A percentile compares a stretch with the other conserved stretches of the same genome.
These are phyloP conservation scores for Solenopsis fugax DNA, from an alignment of 1,140 invertebrate genomes.

Conservation along the genomic window DNA sequence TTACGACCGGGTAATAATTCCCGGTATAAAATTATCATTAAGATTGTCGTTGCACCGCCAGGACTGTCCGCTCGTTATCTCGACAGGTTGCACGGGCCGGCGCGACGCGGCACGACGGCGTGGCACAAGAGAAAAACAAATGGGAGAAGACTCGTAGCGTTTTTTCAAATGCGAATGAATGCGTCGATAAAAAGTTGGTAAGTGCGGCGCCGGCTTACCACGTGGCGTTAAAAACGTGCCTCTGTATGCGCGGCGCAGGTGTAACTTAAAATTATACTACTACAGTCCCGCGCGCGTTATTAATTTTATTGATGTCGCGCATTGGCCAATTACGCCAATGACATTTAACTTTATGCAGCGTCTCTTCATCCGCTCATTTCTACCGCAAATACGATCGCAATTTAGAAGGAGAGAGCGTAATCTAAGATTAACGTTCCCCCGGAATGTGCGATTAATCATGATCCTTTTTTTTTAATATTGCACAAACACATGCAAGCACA, in stretches of 20 bases:
- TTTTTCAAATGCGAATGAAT: constrained; percentile 11
- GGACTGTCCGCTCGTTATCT: constrained; percentile 42
- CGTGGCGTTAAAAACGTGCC: neutral
- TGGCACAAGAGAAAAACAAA: constrained; percentile 10
- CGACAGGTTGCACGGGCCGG: constrained; percentile 15
- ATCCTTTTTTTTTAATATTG: neutral
- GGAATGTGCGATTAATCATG: neutral
- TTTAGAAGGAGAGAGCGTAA: neutral
- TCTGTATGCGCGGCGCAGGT: neutral
- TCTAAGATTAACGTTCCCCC: neutral
- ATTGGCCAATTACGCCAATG: neutral
- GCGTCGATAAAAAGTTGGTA: constrained; percentile 5
- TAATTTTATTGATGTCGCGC: constrained; percentile 37
- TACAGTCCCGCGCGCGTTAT: neutral
- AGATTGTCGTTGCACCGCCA: constrained; percentile 41
- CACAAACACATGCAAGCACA: neutral
- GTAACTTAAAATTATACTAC: constrained; percentile 33
- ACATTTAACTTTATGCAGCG: constrained; percentile 10
- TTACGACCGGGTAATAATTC: constrained; percentile 63
- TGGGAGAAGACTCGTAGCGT: neutral
- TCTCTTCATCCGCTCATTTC: neutral
- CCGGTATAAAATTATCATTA: constrained; percentile 61
- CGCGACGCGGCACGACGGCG: neutral
- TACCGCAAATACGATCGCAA: neutral
- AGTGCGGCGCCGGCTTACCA: neutral